These are phyloP conservation scores for Nudaria mundana DNA, from an alignment of 2,888 invertebrate species.

Conservation along the genomic window DNA sequence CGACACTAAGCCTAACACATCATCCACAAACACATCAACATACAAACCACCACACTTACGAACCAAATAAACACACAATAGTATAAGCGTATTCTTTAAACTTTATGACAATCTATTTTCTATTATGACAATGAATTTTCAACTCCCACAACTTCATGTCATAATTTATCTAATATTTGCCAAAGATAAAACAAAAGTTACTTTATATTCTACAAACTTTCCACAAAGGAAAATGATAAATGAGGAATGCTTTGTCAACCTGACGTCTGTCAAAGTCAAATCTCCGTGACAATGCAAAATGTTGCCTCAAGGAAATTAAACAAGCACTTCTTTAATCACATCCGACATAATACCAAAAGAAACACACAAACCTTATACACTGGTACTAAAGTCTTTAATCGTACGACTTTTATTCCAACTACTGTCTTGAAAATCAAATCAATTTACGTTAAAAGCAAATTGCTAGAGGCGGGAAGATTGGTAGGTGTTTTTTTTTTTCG, in stretches of 20 bases:
- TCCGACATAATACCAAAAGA: constrained; percentile 23
- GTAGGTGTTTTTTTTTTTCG: constrained; percentile 46
- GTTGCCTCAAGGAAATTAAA: constrained; percentile 32
- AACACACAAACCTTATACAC: constrained; percentile 15
- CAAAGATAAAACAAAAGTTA: background rate
- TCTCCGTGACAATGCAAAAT: constrained; percentile 15
- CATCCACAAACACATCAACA: too few relatives aligned
- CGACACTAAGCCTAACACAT: too few relatives aligned
- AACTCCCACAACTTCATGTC: too few relatives aligned
- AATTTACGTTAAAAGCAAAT: constrained; percentile 57
- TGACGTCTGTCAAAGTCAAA: constrained; percentile 4
- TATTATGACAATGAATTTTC: too few relatives aligned
- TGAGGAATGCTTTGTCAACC: background rate
- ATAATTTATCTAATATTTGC: background rate
- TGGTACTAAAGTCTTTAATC: constrained; percentile 23
- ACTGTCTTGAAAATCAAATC: constrained; percentile 50
- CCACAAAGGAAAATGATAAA: background rate
- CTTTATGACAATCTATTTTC: too few relatives aligned
- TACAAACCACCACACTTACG: too few relatives aligned
- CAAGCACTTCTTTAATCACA: constrained; percentile 27
- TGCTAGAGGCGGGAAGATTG: constrained; percentile 42
- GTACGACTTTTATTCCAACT: constrained; percentile 19
- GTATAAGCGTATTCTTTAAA: too few relatives aligned
- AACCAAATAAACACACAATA: too few relatives aligned
- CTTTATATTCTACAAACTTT: background rate